Percentiles rank a stretch among this genome's conserved stretches.
Evolutionary conservation across 2,113 vertebrate genomes (phyloP).

Genomic region (Sylvicapra grimmia): DNA sequence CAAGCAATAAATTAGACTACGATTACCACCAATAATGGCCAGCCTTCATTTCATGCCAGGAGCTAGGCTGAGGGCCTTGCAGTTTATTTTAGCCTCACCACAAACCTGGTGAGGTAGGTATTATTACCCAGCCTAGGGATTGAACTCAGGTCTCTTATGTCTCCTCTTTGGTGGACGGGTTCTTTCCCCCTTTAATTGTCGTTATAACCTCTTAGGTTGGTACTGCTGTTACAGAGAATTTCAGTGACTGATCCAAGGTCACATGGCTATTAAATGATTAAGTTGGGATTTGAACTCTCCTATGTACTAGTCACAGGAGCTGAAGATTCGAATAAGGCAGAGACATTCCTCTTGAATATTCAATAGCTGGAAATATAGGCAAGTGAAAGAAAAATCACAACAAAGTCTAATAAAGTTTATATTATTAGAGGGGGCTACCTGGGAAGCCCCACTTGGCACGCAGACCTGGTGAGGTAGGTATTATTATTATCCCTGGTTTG

Average conservation of each 20-base stretch:
- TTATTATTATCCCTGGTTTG: not conserved
- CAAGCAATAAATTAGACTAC: not conserved
- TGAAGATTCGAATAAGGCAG: not conserved
- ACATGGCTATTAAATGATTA: not conserved
- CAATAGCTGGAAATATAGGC: not conserved
- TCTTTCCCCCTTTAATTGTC: not conserved
- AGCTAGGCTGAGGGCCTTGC: not conserved
- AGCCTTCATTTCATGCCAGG: not conserved
- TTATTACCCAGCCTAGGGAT: not conserved
- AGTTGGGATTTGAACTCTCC: not conserved
- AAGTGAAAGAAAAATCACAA: not conserved
- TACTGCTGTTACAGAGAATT: not conserved
- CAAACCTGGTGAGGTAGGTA: not conserved
- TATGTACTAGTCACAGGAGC: not conserved
- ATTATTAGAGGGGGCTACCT: not conserved
- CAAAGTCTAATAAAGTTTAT: not conserved
- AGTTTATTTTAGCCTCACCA: not conserved
- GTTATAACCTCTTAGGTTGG: not conserved
- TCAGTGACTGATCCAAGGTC: not conserved
- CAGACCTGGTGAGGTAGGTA: not conserved
- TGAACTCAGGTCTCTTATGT: not conserved
- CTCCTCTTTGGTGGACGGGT: not conserved
- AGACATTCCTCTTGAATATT: not conserved
- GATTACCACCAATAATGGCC: too few relatives aligned
- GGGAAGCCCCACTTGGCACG: not conserved